Evolutionary conservation across 2,797 vertebrate species (phyloP).

Genomic region (Enteromius paludinosus): DNA sequence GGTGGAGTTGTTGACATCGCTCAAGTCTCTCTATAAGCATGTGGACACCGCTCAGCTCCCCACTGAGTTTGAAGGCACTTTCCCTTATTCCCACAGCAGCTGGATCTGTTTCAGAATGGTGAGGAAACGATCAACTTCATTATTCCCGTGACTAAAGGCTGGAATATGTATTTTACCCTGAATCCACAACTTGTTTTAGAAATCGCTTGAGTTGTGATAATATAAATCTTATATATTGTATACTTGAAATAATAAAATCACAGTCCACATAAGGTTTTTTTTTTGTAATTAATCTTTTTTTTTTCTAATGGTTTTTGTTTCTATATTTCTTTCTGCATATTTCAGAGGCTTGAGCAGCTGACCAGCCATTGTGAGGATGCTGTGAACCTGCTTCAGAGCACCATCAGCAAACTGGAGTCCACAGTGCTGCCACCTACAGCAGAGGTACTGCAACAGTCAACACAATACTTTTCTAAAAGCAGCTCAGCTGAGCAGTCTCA

Average conservation of each 20-base stretch:
- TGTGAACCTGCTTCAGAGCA: slow-evolving; percentile 81
- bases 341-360: slow-evolving; percentile 87
- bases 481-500: neutral
- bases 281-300: neutral
- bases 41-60: slow-evolving; percentile 85
- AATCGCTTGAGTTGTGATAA: neutral
- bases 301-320: neutral
- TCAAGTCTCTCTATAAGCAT: slow-evolving; percentile 85
- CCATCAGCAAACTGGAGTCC: slow-evolving; percentile 79
- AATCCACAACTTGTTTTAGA: neutral
- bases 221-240: neutral
- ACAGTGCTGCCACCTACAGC: slow-evolving; percentile 76
- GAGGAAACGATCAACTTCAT: slow-evolving; percentile 49
- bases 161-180: neutral
- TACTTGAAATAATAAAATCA: neutral
- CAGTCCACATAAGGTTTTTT: neutral
- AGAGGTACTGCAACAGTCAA: slow-evolving; percentile 68
- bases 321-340: neutral
- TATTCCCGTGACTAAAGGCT: neutral
- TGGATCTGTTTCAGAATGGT: slow-evolving; percentile 91
- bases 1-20: slow-evolving; percentile 85
- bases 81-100: slow-evolving; percentile 85
- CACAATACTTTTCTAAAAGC: neutral
- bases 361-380: slow-evolving; percentile 80
- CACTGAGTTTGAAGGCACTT: slow-evolving; percentile 82